Base-by-base conservation (phyloP, 2,888 invertebrate species). In the Nymphalis urticae region DNA sequence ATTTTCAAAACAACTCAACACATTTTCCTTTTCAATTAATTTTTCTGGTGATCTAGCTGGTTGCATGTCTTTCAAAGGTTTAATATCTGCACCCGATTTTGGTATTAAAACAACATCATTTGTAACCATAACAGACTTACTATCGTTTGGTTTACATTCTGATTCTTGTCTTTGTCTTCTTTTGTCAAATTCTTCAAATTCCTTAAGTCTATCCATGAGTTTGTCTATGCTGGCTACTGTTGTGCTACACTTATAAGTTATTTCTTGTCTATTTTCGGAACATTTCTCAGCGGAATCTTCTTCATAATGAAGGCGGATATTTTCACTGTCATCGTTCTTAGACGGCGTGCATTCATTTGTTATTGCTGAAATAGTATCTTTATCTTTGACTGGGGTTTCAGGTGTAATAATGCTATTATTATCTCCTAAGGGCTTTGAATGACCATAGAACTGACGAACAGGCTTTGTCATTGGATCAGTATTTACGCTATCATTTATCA, bases 1-100 rank as follows among this genome's bases (percentile, higher is more conserved):
- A 73, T 93, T 93, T 80, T 93, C 93, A 74, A 93, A 93, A 75
- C 92, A 92, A 75, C 92, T 93, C 48, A 93, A 77, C 24, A 93
- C 85, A 77, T 91, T 93, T 74, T 92, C 93, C 72, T 93, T 93
- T 77, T 92, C 89, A 36, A 91, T 79, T 51, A 87, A 79, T 76
- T 80, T 88, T 72, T 91, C 92, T n/a, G 91, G 91, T 9, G 91
- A 88, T 68, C 87, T 85, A 13, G 87, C 86, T 19, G 92, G 83
- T 71, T 93, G 93, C 47, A 92, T 86, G 70, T 92, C 92, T 80
- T 92, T 93, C 16, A 93, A 72, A 10, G 86, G 88, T 76, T 91
- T 92, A 58, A 89, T 87, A 70, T 92, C 93, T 21, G 86, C 83
- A 60, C 92, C 93, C 17, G 92, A 92, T 79, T 93, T 78, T 16